Evolutionary conservation across 2,113 vertebrate species (phyloP).

Genomic region (Bombycilla garrulus): DNA sequence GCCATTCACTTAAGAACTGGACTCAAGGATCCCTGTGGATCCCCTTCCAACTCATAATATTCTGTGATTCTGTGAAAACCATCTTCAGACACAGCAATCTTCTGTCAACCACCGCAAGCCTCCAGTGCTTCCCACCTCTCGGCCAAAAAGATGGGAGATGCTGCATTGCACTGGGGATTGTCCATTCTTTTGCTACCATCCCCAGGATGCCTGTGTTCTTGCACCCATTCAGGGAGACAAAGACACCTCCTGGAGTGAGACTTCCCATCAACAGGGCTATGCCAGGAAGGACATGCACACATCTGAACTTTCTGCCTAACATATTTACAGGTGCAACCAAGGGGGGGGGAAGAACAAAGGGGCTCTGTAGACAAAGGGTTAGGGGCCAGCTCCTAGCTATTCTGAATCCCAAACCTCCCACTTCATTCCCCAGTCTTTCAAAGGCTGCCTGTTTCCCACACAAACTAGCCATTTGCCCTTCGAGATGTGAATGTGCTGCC

Average conservation of each 20-base stretch:
- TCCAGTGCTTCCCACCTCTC: neutral
- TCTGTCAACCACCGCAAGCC: neutral
- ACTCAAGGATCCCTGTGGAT: neutral
- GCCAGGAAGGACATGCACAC: neutral
- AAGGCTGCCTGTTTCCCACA: neutral
- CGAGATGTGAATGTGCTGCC: neutral
- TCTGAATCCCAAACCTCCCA: neutral
- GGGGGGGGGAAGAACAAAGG: neutral
- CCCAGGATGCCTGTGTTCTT: neutral
- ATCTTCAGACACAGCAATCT: neutral
- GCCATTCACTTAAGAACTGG: neutral
- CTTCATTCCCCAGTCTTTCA: neutral
- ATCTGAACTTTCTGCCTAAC: neutral
- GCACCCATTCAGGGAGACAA: neutral
- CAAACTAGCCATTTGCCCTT: neutral
- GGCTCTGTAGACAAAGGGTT: neutral
- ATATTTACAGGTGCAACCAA: neutral
- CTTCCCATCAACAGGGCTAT: neutral
- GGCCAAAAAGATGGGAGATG: neutral
- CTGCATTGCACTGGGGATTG: fast-evolving
- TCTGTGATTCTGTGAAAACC: neutral
- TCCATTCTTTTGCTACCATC: neutral
- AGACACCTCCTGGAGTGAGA: neutral
- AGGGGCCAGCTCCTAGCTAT: neutral
- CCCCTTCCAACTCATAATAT: neutral